phyloP scores from a whole-genome alignment of 1,140 invertebrate genomes.

The Drosophila prosaltans region DNA sequence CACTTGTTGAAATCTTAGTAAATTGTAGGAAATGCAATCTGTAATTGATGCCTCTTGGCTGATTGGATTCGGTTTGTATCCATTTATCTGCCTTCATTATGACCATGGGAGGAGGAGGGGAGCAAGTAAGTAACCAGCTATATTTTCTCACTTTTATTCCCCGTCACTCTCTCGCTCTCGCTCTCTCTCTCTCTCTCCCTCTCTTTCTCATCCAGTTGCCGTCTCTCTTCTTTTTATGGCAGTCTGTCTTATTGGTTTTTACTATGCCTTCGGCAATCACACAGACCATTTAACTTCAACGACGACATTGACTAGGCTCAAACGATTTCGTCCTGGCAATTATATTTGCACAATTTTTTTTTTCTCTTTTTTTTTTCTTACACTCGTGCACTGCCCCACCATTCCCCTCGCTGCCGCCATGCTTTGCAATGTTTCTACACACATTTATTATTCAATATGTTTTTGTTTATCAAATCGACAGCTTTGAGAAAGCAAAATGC shows the following conservation, averaged over 20 bases:
- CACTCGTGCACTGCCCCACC: not conserved
- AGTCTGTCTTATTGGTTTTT: constrained; percentile 9
- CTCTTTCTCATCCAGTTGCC: not conserved
- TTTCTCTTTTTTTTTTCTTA: constrained; percentile 2
- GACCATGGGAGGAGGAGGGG: constrained; percentile 32
- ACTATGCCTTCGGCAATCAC: constrained; percentile 41
- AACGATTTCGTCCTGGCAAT: constrained; percentile 34
- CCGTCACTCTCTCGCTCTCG: not conserved
- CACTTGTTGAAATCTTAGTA: constrained; percentile 12
- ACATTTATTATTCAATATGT: constrained; percentile 40
- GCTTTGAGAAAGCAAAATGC: constrained; percentile 20
- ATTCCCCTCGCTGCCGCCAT: not conserved
- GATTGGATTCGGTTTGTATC: constrained; percentile 54
- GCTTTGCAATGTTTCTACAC: not conserved
- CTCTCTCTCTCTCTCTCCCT: not conserved
- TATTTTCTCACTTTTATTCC: not conserved
- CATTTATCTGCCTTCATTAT: constrained; percentile 41
- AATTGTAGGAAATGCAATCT: constrained; percentile 51
- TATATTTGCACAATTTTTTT: constrained; percentile 42
- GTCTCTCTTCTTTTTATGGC: not conserved
- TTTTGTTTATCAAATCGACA: constrained; percentile 44
- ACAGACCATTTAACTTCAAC: constrained; percentile 64
- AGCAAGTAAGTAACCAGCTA: not conserved
- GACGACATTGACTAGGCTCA: constrained; percentile 51
- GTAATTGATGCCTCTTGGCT: constrained; percentile 53